Conservation (phyloP, 2,797 vertebrate genomes). For the Mycteria americana region DNA sequence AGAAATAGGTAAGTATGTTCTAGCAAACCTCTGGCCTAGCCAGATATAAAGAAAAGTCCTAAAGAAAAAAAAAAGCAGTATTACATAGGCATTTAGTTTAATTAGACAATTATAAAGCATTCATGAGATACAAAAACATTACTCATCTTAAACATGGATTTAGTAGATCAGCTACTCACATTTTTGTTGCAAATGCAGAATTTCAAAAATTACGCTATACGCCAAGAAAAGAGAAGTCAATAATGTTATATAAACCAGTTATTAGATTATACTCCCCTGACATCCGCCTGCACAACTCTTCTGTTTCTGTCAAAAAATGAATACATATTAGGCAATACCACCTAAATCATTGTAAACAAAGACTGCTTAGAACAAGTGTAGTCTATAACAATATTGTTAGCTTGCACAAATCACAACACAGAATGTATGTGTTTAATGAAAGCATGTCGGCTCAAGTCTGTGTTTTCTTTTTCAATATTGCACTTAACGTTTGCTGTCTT, state of each 20-base stretch:
- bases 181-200: background rate
- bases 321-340: background rate
- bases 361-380: background rate
- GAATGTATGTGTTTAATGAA: background rate
- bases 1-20: background rate
- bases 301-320: conserved; percentile 18
- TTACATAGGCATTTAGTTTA: background rate
- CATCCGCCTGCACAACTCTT: background rate
- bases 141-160: background rate
- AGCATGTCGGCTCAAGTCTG: background rate
- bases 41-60: background rate
- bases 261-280: background rate
- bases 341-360: background rate
- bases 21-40: background rate
- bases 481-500: background rate
- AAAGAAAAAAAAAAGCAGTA: background rate
- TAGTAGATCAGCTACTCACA: conserved; percentile 4
- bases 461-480: background rate
- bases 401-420: background rate
- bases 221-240: background rate
- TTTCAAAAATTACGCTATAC: background rate
- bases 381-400: background rate
- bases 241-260: background rate
- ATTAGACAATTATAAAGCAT: background rate
- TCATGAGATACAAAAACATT: background rate